Base-by-base conservation (phyloP, 2,888 invertebrate genomes). In the Euplagia quadripunctaria region DNA sequence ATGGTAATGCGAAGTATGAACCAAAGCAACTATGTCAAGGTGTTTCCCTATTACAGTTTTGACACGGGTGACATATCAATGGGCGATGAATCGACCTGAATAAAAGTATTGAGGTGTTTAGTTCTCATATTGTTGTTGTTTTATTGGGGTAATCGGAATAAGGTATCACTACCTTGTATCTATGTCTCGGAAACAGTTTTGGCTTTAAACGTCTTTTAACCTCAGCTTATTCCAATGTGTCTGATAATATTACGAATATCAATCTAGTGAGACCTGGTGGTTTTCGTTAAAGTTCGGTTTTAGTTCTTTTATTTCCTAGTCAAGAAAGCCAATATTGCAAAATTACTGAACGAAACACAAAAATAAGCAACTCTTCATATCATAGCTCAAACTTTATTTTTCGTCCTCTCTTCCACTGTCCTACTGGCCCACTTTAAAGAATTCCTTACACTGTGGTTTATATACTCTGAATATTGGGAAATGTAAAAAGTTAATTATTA, bases 41-140 rank as follows among this genome's bases (percentile, higher is more conserved):
- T 82, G 81, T 89, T 92, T 92, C 91, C 92, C 89, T 89, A 89
- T 91, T 90, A 91, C 87, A 86, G 80, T 88, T 89, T 89, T 88
- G 90, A 90, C 87, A 88, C 83, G 87, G 83, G 77, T 68, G 66
- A 82, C 80, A 83, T 80, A 77, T 87, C 87, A 89, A 88, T 87
- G 74, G 81, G 71, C 73, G 64, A 76, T 76, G 81, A 73, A 79
- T 76, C 82, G 87, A 85, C 86, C 86, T 80, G 78, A 82, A 82
- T 88, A 78, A 76, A 75, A 68, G 55, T 20, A 69, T 16, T 17
- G 72, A 17, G 41, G 63, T 63, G 52, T 63, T 61, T 66, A 64
- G 46, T 72, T 68, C 66, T 72, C 9, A 65, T 65, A 65, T 43
- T 43, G 52, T 70, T 46, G 43, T 51, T 51, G 31, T 46, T 31